Evolutionary conservation across 2,888 invertebrate species (phyloP).

Genomic region (Nomada hirtipes): DNA sequence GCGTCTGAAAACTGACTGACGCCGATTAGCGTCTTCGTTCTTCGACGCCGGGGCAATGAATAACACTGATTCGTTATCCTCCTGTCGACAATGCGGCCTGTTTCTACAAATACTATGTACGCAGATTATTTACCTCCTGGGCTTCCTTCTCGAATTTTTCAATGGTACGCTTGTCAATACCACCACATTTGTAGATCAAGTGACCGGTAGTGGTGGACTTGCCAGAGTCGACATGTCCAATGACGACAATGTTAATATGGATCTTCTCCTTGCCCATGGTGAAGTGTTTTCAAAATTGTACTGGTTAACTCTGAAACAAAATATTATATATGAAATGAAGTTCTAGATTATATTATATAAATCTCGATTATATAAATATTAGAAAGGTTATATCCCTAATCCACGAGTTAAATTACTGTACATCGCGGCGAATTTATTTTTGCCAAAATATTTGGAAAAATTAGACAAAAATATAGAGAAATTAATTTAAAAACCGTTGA

Average conservation of each 20-base stretch:
- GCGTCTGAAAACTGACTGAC: no score
- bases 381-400: neutral
- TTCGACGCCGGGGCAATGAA: no score
- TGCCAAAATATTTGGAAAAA: neutral
- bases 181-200: slow-evolving; percentile 99
- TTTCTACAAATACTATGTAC: neutral
- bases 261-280: slow-evolving; percentile 99
- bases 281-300: slow-evolving; percentile 71
- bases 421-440: neutral
- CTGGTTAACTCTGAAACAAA: slow-evolving; percentile 68
- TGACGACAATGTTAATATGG: slow-evolving; percentile 99
- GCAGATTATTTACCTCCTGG: slow-evolving; percentile 88
- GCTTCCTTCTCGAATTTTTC: slow-evolving; percentile 99
- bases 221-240: slow-evolving; percentile 99
- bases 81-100: no score
- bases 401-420: neutral
- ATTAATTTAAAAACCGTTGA: neutral
- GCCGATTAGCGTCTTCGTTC: no score
- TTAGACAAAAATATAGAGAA: neutral
- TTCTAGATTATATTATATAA: neutral
- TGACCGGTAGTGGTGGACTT: slow-evolving; percentile 99
- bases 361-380: neutral
- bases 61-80: no score
- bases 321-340: slow-evolving; percentile 1
- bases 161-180: slow-evolving; percentile 99